Conservation (phyloP, 2,797 vertebrate genomes). For the Esox lucius region DNA sequence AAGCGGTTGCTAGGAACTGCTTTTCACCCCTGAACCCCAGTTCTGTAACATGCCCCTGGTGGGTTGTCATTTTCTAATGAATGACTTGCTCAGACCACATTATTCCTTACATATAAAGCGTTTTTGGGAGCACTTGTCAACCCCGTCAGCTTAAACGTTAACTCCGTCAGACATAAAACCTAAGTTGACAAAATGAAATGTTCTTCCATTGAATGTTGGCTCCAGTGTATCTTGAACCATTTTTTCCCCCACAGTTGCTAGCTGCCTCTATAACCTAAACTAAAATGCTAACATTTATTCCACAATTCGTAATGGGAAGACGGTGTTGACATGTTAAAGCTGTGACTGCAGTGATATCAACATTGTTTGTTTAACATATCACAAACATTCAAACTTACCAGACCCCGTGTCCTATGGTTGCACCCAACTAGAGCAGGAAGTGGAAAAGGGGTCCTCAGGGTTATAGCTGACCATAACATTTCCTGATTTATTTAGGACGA, state of each 20-base stretch:
- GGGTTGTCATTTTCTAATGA: slow-evolving; percentile 9
- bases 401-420: background rate
- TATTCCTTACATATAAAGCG: background rate
- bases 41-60: too few relatives aligned
- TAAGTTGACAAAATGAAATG: slow-evolving; percentile 28
- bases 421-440: slow-evolving; percentile 11
- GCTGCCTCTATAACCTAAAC: too few relatives aligned
- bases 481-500: too few relatives aligned
- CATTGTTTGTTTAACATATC: too few relatives aligned
- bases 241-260: too few relatives aligned
- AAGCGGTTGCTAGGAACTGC: too few relatives aligned
- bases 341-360: too few relatives aligned
- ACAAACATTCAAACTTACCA: too few relatives aligned
- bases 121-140: slow-evolving; percentile 20
- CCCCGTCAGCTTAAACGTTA: slow-evolving; percentile 12
- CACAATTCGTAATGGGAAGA: too few relatives aligned
- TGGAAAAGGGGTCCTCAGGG: slow-evolving; percentile 15
- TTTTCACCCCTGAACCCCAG: too few relatives aligned
- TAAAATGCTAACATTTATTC: too few relatives aligned
- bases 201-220: slow-evolving; percentile 17
- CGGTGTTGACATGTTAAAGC: too few relatives aligned
- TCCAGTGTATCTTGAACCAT: slow-evolving; percentile 17
- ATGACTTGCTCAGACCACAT: slow-evolving; percentile 2
- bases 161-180: slow-evolving; percentile 7
- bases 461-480: background rate